These are phyloP conservation scores for Proales similis DNA, from an alignment of 1,140 invertebrate genomes.

Conservation along the genomic window DNA sequence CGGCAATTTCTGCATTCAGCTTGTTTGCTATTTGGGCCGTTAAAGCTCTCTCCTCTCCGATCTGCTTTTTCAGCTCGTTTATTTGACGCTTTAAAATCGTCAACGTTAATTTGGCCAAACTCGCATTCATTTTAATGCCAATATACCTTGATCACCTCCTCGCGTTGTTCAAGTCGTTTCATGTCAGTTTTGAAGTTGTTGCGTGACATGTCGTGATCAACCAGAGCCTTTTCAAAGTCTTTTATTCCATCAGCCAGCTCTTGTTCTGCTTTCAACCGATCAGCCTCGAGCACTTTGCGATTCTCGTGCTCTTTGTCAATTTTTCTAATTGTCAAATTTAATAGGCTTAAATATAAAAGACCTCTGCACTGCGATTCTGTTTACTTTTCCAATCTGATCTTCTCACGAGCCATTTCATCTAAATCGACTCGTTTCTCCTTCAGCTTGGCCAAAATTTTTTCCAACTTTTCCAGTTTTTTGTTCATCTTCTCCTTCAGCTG, in stretches of 20 bases:
- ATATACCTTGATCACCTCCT: conserved; percentile 21
- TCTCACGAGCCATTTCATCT: conserved; percentile 23
- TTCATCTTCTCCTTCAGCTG: conserved; percentile 21
- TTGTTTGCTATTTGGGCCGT: conserved; percentile 5
- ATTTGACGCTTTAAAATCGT: conserved; percentile 30
- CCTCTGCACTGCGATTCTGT: neutral
- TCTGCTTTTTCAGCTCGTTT: conserved; percentile 23
- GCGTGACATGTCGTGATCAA: neutral
- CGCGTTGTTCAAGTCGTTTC: conserved; percentile 7
- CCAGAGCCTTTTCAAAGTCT: neutral
- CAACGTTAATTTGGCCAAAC: neutral
- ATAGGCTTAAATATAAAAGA: neutral
- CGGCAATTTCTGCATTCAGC: conserved; percentile 8
- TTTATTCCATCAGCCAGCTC: neutral
- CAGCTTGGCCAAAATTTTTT: conserved; percentile 27
- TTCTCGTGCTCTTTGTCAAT: conserved; percentile 22
- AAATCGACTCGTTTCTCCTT: conserved; percentile 35
- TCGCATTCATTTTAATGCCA: neutral
- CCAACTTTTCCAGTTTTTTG: conserved; percentile 35
- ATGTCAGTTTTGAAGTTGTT: conserved; percentile 20
- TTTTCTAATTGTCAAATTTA: conserved; percentile 7
- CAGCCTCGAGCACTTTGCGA: neutral
- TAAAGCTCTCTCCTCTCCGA: conserved; percentile 20
- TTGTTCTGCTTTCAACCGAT: conserved; percentile 23
- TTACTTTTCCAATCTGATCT: conserved; percentile 23